Conservation (phyloP, 2,888 invertebrate genomes). For the Aspidiotus rigidus region DNA sequence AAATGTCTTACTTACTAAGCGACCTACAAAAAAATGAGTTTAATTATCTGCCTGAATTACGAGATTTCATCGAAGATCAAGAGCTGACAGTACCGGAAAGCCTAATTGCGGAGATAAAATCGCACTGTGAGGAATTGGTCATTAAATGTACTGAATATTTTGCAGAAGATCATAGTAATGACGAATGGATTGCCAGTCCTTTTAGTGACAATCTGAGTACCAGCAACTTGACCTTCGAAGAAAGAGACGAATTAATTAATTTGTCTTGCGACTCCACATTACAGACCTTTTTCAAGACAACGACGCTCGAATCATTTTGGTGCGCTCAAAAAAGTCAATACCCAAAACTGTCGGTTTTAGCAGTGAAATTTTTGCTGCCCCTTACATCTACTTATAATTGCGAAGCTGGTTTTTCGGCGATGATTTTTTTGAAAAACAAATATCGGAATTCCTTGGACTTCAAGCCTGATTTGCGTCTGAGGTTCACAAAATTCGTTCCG, state of each 20-base stretch:
- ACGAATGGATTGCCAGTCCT: neutral
- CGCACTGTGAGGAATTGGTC: neutral
- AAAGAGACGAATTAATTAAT: slow-evolving; percentile 1
- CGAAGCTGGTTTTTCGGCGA: neutral
- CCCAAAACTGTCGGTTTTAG: neutral
- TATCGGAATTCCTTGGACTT: neutral
- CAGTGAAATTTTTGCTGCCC: slow-evolving; percentile 1
- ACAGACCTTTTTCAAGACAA: neutral
- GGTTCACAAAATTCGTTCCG: neutral
- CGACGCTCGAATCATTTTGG: neutral
- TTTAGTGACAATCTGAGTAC: neutral
- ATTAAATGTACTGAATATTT: neutral
- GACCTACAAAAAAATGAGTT: too few relatives aligned
- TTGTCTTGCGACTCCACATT: neutral
- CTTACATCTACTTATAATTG: neutral
- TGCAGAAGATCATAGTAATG: neutral
- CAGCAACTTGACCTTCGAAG: neutral
- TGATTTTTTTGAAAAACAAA: too few relatives aligned
- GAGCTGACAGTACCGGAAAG: too few relatives aligned
- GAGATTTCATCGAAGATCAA: too few relatives aligned
- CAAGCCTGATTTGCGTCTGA: neutral
- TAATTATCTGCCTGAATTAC: too few relatives aligned
- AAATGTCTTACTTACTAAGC: neutral
- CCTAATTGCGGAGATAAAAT: too few relatives aligned
- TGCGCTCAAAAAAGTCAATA: neutral